Conservation (phyloP, 2,797 vertebrate genomes). For the Cephalopachus bancanus region DNA sequence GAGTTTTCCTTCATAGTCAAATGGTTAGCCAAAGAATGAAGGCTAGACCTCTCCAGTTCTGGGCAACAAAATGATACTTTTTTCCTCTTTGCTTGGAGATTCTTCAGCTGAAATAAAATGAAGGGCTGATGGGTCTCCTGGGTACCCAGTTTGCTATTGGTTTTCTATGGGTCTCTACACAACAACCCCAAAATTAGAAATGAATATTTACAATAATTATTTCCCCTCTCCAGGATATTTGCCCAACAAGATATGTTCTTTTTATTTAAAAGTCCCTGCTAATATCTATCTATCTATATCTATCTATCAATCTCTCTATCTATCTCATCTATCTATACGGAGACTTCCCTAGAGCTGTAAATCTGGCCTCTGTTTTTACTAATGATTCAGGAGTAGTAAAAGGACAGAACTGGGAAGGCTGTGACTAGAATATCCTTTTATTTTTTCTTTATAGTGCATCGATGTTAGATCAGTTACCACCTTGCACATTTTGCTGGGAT, state of each 20-base stretch:
- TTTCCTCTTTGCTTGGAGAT: background rate
- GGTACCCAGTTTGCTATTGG: background rate
- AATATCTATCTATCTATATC: background rate
- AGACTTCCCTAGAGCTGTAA: background rate
- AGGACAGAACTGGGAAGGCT: background rate
- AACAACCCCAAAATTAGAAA: background rate
- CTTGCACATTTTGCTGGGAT: background rate
- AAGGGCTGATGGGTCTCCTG: background rate
- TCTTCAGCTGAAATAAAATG: background rate
- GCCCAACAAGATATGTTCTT: background rate
- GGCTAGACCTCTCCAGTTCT: background rate
- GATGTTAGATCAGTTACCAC: background rate
- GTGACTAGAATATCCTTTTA: background rate
- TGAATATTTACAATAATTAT: background rate
- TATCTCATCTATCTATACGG: background rate
- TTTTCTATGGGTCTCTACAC: background rate
- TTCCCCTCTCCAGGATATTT: background rate
- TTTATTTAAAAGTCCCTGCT: background rate
- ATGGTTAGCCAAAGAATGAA: background rate
- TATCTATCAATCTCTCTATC: too few species aligned
- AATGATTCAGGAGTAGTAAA: background rate
- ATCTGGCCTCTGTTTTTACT: background rate
- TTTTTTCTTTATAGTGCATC: background rate
- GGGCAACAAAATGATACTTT: background rate
- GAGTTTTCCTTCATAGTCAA: background rate